A percentile compares a stretch with the other conserved stretches of the same genome.
These are phyloP conservation scores for Amphipoea oculea DNA, from an alignment of 2,888 invertebrate genomes.

Conservation along the genomic window DNA sequence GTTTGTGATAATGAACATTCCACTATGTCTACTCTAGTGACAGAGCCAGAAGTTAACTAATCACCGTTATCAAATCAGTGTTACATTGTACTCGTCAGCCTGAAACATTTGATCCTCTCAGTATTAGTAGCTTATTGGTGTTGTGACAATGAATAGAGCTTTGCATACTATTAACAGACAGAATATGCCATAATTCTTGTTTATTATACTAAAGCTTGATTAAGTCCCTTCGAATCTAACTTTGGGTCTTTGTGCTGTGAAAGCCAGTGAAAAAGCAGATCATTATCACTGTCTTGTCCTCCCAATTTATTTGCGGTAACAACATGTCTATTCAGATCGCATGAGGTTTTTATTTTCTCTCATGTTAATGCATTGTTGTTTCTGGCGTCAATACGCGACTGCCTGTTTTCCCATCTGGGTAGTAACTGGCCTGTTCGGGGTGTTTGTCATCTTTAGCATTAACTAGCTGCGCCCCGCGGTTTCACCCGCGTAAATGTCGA, in stretches of 20 bases:
- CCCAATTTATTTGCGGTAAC: too few relatives aligned
- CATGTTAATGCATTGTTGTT: not conserved
- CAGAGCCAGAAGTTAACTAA: conserved; percentile 22
- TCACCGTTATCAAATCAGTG: conserved; percentile 27
- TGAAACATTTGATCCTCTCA: conserved; percentile 14
- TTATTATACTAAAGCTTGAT: too few relatives aligned
- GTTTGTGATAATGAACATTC: conserved; percentile 37
- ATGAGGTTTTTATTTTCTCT: too few relatives aligned
- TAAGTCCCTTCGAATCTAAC: too few relatives aligned
- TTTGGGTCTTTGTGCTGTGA: too few relatives aligned
- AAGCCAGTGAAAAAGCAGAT: too few relatives aligned
- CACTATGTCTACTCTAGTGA: not conserved
- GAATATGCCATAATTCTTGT: not conserved
- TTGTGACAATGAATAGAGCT: not conserved
- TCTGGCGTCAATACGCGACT: not conserved
- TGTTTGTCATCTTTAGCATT: not conserved
- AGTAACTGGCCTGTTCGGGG: not conserved
- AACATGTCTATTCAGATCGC: too few relatives aligned
- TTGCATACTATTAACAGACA: conserved; percentile 11
- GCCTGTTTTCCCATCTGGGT: not conserved
- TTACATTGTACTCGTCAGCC: conserved; percentile 9
- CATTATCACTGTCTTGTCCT: too few relatives aligned
- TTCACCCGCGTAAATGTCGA: too few relatives aligned
- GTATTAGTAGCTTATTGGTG: not conserved
- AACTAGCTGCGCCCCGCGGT: too few relatives aligned